Base-by-base conservation (phyloP, 2,797 vertebrate genomes). In the Arremon brunneinucha region DNA sequence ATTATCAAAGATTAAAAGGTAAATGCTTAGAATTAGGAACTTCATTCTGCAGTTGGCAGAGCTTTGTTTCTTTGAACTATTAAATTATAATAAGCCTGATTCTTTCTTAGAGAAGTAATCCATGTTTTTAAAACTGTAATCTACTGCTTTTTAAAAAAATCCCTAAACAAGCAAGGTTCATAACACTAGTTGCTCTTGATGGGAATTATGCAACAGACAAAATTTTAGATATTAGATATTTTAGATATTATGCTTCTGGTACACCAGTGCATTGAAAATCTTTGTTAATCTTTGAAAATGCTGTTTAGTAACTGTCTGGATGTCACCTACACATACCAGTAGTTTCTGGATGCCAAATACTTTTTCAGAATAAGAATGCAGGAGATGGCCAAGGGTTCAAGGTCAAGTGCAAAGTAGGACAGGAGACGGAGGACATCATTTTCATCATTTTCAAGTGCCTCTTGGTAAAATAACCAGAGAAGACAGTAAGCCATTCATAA, bases 381-480 rank as follows among this genome's bases (percentile, higher is more conserved):
- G 75, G 91, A 95, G 82, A 90, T 94, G 81, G 81, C 90, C 90
- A 89, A 47, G 90, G 95, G 95, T 95, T 97, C 95, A 94, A 97
- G 93, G 56, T 59, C 88, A 96, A 97, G 91, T 94, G 96, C 85
- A 92, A 96, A 97, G 95, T 96, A 93, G 95, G 93, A 95, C 91
- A 93, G 84, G 93, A 96, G 95, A 97, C 94, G 89, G 94, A 96
- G 89, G 62, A 88, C 95, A 95, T 94, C 89, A 90, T 97, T 94
- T 94, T 96, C 95, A 95, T 94, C 89, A 90, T 97, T 94, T 94
- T 96, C 93, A 95, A 96, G 85, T 59, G 87, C 95, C 77, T 97
- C 95, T 94, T 95, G 97, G 91, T 94, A 96, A 97, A 97, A 97
- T 96, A 97, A 95, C 71, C 71, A 80, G 95, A 95, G 86, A 95